Conservation (phyloP, 2,113 vertebrate species). For the Marmota monax region DNA sequence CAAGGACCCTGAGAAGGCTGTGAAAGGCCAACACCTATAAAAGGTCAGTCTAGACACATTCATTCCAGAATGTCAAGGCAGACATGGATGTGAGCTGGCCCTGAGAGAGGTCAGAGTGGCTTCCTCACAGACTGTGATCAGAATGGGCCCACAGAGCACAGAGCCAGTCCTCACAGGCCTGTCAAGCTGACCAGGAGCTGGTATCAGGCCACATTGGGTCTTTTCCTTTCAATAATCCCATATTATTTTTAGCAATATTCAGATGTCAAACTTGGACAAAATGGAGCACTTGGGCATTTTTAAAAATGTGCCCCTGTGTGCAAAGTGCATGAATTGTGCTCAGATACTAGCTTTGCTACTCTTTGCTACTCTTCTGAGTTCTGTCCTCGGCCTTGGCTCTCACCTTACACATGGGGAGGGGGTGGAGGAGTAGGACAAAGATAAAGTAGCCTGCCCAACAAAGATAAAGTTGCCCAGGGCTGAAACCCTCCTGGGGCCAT, state of each 20-base stretch:
- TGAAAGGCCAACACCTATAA: neutral
- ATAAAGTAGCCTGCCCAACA: neutral
- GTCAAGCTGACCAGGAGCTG: neutral
- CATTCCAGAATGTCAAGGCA: neutral
- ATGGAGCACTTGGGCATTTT: neutral
- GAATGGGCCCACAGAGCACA: neutral
- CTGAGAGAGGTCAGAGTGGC: neutral
- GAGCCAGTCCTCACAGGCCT: neutral
- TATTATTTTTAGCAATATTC: constrained; percentile 48
- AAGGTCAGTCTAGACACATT: neutral
- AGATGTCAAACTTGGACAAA: constrained; percentile 1
- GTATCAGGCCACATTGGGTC: neutral
- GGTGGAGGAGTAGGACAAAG: accelerated
- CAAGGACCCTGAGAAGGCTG: neutral
- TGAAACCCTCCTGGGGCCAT: neutral
- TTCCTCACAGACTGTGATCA: neutral
- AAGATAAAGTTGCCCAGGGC: neutral
- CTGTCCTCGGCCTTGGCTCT: neutral
- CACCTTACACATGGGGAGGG: neutral
- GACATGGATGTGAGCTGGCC: neutral
- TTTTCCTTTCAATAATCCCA: neutral
- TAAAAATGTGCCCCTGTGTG: neutral
- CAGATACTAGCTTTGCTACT: neutral
- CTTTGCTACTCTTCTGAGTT: neutral
- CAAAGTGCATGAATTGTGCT: neutral